Base-by-base conservation (phyloP, 2,797 vertebrate species). In the Holocentrus rufus region DNA sequence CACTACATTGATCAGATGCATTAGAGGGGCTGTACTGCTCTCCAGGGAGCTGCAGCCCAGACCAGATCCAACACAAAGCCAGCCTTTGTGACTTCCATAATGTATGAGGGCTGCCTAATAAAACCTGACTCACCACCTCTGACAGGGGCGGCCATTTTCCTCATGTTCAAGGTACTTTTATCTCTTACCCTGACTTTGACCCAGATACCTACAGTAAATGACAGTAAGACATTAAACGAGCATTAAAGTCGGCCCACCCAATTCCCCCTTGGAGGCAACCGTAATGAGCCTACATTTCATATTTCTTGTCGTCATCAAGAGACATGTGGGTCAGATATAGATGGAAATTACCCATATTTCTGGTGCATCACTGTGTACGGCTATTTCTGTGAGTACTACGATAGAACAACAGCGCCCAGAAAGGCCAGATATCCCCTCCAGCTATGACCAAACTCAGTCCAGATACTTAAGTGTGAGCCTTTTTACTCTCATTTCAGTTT, bases 181-280 rank as follows among this genome's bases (percentile, higher is more conserved):
- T 27, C 27, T 65, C 50, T 74, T 54, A 72, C 60, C 59, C 72
- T 52, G 72, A 83, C 81, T 79, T 76, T 83, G 85, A 84, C 78
- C 84, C 74, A 82, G 56, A 88, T 83, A 59, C 61, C 69, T 56
- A 76, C 69, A 78, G 67, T 20, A 36, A 42, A 70, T 69, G 22
- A 83, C 67, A 74, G 53, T 50, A 44, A 17, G 10, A 69, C 47
- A 56, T 49, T 66, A 68, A 83, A 72, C 34, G 60, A 78, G 65
- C 63, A 64, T 39, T 70, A 80, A 74, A 68, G 65, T 72, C 61
- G 76, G 60, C 22, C 53, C 18, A n/a, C 23, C 31, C 62, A 69
- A 58, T 44, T 22, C 46, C 23, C 31, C 54, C 49, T 55, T 56
- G 27, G 65, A 79, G 60, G 71, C 44, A 55, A 25, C 56, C 55